Evolutionary conservation across 2,113 vertebrate species (phyloP).

Genomic region (Hystrix brachyura): DNA sequence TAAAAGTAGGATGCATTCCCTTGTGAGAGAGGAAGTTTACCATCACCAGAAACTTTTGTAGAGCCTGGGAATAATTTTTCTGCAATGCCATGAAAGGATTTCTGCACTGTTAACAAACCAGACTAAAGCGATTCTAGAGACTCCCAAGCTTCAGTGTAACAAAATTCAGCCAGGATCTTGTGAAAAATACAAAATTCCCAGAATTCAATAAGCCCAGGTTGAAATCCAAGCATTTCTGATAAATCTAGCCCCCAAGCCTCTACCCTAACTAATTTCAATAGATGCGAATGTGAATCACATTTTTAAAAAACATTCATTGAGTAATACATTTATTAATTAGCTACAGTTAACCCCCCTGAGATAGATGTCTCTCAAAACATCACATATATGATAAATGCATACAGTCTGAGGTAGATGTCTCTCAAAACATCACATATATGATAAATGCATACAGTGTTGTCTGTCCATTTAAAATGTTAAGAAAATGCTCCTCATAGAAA

Average conservation of each 20-base stretch:
- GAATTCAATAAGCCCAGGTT: background rate
- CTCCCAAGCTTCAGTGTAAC: background rate
- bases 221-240: constrained; percentile 11
- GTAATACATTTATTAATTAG: background rate
- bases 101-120: background rate
- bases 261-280: background rate
- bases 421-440: background rate
- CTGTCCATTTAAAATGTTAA: background rate
- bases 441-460: background rate
- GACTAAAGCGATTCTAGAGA: background rate
- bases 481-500: background rate
- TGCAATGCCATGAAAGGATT: background rate
- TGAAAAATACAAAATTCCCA: background rate
- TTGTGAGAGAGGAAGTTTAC: background rate
- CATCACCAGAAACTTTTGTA: background rate
- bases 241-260: background rate
- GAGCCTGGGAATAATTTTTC: background rate
- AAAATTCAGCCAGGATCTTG: background rate
- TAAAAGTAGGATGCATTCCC: background rate
- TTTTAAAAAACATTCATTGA: background rate
- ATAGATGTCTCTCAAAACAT: background rate
- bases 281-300: background rate
- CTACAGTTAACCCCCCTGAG: background rate
- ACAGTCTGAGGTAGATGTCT: background rate
- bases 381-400: background rate